Evolutionary conservation across 2,113 vertebrate genomes (phyloP).

Genomic region (Rutilus rutilus): DNA sequence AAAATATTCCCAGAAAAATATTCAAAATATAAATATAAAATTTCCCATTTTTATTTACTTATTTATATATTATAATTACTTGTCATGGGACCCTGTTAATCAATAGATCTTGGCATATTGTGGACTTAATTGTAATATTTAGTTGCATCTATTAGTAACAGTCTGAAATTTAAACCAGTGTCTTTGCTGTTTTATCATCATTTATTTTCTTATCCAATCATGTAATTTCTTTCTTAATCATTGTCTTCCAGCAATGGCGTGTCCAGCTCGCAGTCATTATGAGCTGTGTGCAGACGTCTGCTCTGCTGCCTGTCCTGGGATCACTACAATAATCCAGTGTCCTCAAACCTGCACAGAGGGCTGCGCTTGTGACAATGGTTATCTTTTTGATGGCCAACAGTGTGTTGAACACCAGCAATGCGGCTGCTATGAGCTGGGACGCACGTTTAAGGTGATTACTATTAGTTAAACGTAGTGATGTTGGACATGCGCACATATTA

Average conservation of each 20-base stretch:
- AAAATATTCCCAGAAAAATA: too few relatives aligned
- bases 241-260: slow-evolving; percentile 71
- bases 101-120: too few relatives aligned
- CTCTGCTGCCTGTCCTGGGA: slow-evolving; percentile 66
- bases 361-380: slow-evolving; percentile 77
- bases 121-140: too few relatives aligned
- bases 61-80: too few relatives aligned
- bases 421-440: slow-evolving; percentile 77
- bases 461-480: background rate
- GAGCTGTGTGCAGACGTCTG: slow-evolving; percentile 75
- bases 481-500: background rate
- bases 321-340: slow-evolving; percentile 60
- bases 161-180: too few relatives aligned
- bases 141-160: too few relatives aligned
- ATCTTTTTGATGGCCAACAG: slow-evolving; percentile 66
- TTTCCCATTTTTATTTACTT: too few relatives aligned
- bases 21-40: too few relatives aligned
- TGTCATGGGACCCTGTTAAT: too few relatives aligned
- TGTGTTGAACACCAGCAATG: slow-evolving; percentile 75
- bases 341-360: slow-evolving; percentile 75
- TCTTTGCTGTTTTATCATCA: too few relatives aligned
- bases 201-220: background rate
- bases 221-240: background rate
- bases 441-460: slow-evolving; percentile 70
- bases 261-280: slow-evolving; percentile 79